phyloP scores from a whole-genome alignment of 2,888 invertebrate species.

The Lochmaea crataegi region DNA sequence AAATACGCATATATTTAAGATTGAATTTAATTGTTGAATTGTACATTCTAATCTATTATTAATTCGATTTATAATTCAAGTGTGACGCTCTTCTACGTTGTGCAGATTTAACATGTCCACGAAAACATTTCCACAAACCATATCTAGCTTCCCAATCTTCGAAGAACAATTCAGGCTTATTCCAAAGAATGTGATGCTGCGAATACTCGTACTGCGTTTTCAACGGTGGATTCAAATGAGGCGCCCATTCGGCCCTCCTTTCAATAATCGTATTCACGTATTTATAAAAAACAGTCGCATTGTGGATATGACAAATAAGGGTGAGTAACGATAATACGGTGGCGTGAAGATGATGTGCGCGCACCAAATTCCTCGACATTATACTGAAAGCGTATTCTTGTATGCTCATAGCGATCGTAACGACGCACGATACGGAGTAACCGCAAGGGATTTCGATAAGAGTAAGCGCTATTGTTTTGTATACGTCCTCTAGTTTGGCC shows the following conservation, averaged over 20 bases:
- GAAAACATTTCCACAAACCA: slow-evolving; percentile 73
- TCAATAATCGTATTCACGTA: slow-evolving; percentile 71
- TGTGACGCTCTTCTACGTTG: too few relatives aligned
- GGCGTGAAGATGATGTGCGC: slow-evolving; percentile 70
- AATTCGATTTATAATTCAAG: background rate
- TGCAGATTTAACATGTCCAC: slow-evolving; percentile 22
- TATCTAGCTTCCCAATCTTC: slow-evolving; percentile 75
- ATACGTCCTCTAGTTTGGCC: slow-evolving; percentile 69
- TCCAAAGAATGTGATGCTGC: slow-evolving; percentile 70
- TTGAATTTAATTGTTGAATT: too few relatives aligned
- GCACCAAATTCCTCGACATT: slow-evolving; percentile 58
- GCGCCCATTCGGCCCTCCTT: slow-evolving; percentile 71
- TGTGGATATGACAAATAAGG: slow-evolving; percentile 73
- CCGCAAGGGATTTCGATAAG: slow-evolving; percentile 73
- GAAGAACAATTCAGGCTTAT: slow-evolving; percentile 73
- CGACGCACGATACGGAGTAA: slow-evolving; percentile 70
- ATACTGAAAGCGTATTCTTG: slow-evolving; percentile 69
- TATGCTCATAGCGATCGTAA: slow-evolving; percentile 72
- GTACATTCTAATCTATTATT: too few relatives aligned
- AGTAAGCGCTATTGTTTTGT: slow-evolving; percentile 69
- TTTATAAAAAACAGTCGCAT: slow-evolving; percentile 69
- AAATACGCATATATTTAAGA: too few relatives aligned
- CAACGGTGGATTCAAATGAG: slow-evolving; percentile 74
- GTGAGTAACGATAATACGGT: slow-evolving; percentile 72
- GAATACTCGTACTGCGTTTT: slow-evolving; percentile 68